Evolutionary conservation across 2,888 invertebrate genomes (phyloP).

Genomic region (Leptinotarsa haldemani): DNA sequence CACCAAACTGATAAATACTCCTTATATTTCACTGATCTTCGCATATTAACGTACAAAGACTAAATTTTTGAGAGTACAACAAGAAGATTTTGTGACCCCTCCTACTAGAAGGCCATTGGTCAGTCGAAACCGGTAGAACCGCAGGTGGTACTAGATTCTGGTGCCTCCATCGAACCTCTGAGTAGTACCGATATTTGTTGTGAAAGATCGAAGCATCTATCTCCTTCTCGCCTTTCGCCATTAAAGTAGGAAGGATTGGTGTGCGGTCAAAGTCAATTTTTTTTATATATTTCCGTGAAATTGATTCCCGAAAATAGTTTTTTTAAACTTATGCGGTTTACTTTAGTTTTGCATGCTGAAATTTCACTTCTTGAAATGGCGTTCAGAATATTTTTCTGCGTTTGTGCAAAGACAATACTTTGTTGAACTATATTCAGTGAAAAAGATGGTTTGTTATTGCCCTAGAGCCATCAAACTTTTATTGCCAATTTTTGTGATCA

Average conservation of each 20-base stretch:
- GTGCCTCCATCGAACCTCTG: slow-evolving; percentile 37
- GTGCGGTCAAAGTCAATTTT: not conserved
- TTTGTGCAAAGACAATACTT: too few species aligned
- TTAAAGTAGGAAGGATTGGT: not conserved
- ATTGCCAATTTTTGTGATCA: too few species aligned
- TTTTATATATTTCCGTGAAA: not conserved
- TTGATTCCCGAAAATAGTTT: not conserved
- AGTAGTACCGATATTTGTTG: slow-evolving; percentile 31
- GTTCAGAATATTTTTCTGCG: too few species aligned
- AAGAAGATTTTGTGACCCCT: slow-evolving; percentile 56
- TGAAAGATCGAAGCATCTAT: slow-evolving; percentile 9
- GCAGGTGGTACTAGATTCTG: slow-evolving; percentile 44
- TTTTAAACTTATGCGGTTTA: not conserved
- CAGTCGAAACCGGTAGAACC: slow-evolving; percentile 40
- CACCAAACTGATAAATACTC: slow-evolving; percentile 66
- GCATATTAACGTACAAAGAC: slow-evolving; percentile 62
- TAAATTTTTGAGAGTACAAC: slow-evolving; percentile 60
- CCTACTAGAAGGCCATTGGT: slow-evolving; percentile 55
- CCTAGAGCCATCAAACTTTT: too few species aligned
- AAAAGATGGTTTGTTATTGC: too few species aligned
- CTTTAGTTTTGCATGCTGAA: too few species aligned
- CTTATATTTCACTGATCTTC: slow-evolving; percentile 62
- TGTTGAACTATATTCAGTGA: too few species aligned
- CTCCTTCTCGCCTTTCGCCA: not conserved
- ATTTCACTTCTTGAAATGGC: too few species aligned